Base-by-base conservation (phyloP, 2,888 invertebrate species). In the Diarsia dahlii region DNA sequence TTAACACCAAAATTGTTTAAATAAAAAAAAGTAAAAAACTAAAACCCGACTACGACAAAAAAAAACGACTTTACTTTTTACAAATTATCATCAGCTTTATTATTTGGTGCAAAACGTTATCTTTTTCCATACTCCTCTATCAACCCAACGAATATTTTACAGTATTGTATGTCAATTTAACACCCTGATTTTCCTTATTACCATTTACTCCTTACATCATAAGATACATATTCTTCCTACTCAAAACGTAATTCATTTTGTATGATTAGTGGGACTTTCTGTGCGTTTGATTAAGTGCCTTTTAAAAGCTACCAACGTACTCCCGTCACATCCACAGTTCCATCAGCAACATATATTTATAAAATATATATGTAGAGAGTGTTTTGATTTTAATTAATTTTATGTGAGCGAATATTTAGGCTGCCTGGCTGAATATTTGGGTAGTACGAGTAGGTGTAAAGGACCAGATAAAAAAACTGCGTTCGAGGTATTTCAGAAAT, bases 221-320 rank as follows among this genome's bases (percentile, higher is more conserved):
- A 58, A 52, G 66, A 74, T 34, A 23, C 20, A 48, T 28, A 64
- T 77, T 56, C n/a, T 56, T 72, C 56, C 20, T 71, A 58, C 64
- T 64, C 15, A 58, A 23, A 62, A 50, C n/a, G 15, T 75, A 81
- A 78, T 81, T 81, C 12, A 76, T 74, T 86, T 76, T 67, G 58
- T 70, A 39, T 79, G 64, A 85, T 86, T 80, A 83, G 69, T 64
- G 73, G 63, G 79, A 67, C 77, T 70, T 78, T 67, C 64, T 34
- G 64, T 75, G 63, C 64, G 65, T 78, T 70, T 82, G 76, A 81
- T 86, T 73, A 87, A 87, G 82, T 87, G 80, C 82, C 84, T 79
- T 84, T 84, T 67, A 80, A 85, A 85, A 82, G 82, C 79, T 71
- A 71, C 63, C 56, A 69, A 58, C 50, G 56, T 65, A 84, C 62